Base-by-base conservation (phyloP, 2,888 invertebrate genomes). In the Eudemis profundana region DNA sequence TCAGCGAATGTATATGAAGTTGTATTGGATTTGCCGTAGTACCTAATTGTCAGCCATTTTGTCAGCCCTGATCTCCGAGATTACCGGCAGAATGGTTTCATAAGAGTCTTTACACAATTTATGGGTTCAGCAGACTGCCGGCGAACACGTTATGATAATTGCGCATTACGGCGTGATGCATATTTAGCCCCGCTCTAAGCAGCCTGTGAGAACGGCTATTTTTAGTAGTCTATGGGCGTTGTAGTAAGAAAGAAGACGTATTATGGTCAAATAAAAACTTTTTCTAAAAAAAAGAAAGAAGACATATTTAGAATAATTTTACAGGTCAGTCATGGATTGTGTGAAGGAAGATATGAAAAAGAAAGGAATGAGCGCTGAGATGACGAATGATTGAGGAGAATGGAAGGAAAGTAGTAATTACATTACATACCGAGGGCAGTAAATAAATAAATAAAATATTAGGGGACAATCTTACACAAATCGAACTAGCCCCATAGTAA, bases 51-150 rank as follows among this genome's bases (percentile, higher is more conserved):
- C 4, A 46, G 17, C 3, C n/a, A n/a, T n/a, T n/a, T n/a, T n/a
- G 5, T 10, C 47, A 47, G 27, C 60, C 60, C 38, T 47, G 19
- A 40, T 19, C 56, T 21, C 3, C 38, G 12, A 19, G 64, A 65
- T 60, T 65, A 57, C 46, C 44, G 38, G 42, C 23, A 33, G 65
- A 53, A 65, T 60, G 60, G 60, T 65, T 65, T 60, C 65, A 60
- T 65, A 65, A 65, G 65, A 64, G 51, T 59, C 64, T 65, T 65
- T 46, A 65, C 59, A 53, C 65, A 65, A 65, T 65, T 65, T 65
- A 65, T 65, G 50, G 51, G 60, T 60, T 53, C 60, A 65, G 51
- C 51, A 42, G 49, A 46, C 51, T 46, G 44, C 47, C 51, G 51
- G 19, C 44, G 56, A 65, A 65, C 65, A 53, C 51, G 65, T 65